Base-by-base conservation (phyloP, 2,797 vertebrate species). In the Percopsis omiscomaycus region DNA sequence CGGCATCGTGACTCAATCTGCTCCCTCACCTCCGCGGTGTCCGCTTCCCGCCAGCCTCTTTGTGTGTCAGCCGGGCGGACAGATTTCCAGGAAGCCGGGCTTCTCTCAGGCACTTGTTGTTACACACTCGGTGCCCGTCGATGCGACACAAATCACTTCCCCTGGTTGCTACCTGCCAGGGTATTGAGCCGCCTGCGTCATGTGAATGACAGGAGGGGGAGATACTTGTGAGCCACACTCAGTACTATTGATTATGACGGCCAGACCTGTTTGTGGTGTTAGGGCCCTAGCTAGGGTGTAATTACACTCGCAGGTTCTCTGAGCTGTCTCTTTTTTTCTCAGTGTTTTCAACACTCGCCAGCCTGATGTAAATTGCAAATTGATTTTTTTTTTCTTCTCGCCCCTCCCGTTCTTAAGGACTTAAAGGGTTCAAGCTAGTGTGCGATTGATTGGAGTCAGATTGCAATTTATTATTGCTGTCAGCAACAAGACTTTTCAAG, bases 361-460 rank as follows among this genome's bases (percentile, higher is more conserved):
- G 79, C 81, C 85, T 87, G 86, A 91, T 92, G 90, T 90, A 91
- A 92, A 93, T 93, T 90, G 78, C 86, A 86, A 90, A 93, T 92
- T 89, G 92, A 93, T 93, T 92, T 90, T 81, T 54, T 60, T 73
- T 82, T 79, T 71, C 69, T 78, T 80, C 74, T 82, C 79, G 68
- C 66, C 77, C 85, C 81, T 74, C 81, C 85, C 86, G 85, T 91
- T 91, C 86, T 90, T 91, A 88, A 89, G 84, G 90, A 92, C 86
- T 93, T 91, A 91, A 89, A 78, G 84, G 76, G 88, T 89, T 91
- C 88, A 89, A 90, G 87, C 86, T 83, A 82, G 83, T 88, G 85
- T 80, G 59, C 78, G 80, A 91, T 91, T 91, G 92, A 92, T 92
- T 89, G 66, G 69, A 82, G 84, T 88, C 84, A 74, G 82, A 91